Percentiles rank a stretch among this genome's conserved stretches.
These are phyloP conservation scores for Triplophysa yarkandensis DNA, from an alignment of 2,797 vertebrate species.

Conservation along the genomic window DNA sequence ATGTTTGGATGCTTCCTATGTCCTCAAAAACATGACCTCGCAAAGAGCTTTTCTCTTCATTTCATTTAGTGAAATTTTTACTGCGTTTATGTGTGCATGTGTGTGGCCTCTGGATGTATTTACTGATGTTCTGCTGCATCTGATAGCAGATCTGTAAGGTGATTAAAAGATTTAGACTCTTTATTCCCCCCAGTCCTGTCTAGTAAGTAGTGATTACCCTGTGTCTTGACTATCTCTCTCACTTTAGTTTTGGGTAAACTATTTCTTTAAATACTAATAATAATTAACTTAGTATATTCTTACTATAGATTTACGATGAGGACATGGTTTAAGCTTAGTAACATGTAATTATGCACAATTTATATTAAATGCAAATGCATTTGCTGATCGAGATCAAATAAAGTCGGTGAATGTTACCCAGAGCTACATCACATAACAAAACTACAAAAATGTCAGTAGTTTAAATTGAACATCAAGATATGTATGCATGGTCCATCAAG, in stretches of 20 bases:
- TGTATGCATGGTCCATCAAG: background rate
- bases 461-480: background rate
- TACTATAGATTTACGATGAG: no score
- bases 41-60: background rate
- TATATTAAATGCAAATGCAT: no score
- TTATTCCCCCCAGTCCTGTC: slow-evolving; percentile 46
- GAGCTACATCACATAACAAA: background rate
- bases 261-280: no score
- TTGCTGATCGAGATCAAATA: background rate
- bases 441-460: background rate
- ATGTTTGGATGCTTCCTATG: slow-evolving; percentile 13
- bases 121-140: slow-evolving; percentile 52
- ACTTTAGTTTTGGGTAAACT: background rate
- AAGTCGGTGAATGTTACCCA: background rate
- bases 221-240: background rate
- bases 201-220: slow-evolving; percentile 41
- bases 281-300: no score
- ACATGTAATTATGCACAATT: no score
- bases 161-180: slow-evolving; percentile 54
- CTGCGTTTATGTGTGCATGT: background rate
- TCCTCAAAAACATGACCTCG: background rate
- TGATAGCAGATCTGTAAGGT: slow-evolving; percentile 53
- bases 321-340: no score
- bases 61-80: no score
- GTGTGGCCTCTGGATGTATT: slow-evolving; percentile 55